Percentiles rank a stretch among this genome's conserved stretches.
These are phyloP conservation scores for Stratiolaelaps scimitus DNA, from an alignment of 1,140 invertebrate genomes.

Conservation along the genomic window DNA sequence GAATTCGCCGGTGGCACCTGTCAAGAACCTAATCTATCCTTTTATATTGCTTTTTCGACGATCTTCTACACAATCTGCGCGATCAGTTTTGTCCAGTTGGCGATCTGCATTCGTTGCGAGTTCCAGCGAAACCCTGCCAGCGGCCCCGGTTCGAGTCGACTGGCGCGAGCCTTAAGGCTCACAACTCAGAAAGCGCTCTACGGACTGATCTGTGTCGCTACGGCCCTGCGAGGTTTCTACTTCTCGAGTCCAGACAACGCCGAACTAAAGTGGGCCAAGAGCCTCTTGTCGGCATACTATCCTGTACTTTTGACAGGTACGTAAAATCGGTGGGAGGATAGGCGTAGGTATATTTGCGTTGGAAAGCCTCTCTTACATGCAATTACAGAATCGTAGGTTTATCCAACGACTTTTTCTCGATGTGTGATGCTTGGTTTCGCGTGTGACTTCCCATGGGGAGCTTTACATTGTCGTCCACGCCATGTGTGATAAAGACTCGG, in stretches of 20 bases:
- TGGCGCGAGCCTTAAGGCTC: conserved; percentile 57
- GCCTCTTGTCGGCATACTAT: conserved; percentile 76
- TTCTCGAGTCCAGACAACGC: conserved; percentile 68
- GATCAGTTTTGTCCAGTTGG: conserved; percentile 71
- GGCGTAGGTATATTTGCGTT: too few relatives aligned
- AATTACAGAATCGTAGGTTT: too few relatives aligned
- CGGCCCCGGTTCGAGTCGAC: conserved; percentile 42
- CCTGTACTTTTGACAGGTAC: conserved; percentile 63
- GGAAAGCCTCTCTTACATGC: too few relatives aligned
- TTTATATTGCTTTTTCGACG: conserved; percentile 58
- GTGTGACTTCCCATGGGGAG: too few relatives aligned
- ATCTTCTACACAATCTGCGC: conserved; percentile 69
- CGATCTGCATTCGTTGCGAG: conserved; percentile 51
- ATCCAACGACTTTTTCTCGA: too few relatives aligned
- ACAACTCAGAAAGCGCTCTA: conserved; percentile 85
- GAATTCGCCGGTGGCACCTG: conserved; percentile 54
- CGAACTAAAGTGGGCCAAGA: conserved; percentile 65
- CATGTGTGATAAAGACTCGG: too few relatives aligned
- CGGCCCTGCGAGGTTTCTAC: conserved; percentile 68
- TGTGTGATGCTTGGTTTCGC: too few relatives aligned
- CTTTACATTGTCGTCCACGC: too few relatives aligned
- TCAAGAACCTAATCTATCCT: conserved; percentile 50
- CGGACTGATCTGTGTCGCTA: conserved; percentile 71
- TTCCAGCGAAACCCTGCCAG: conserved; percentile 67
- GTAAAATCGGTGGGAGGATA: not conserved